Conservation (phyloP, 92 coral and sea anemone species). For the Siderastrea siderea region DNA sequence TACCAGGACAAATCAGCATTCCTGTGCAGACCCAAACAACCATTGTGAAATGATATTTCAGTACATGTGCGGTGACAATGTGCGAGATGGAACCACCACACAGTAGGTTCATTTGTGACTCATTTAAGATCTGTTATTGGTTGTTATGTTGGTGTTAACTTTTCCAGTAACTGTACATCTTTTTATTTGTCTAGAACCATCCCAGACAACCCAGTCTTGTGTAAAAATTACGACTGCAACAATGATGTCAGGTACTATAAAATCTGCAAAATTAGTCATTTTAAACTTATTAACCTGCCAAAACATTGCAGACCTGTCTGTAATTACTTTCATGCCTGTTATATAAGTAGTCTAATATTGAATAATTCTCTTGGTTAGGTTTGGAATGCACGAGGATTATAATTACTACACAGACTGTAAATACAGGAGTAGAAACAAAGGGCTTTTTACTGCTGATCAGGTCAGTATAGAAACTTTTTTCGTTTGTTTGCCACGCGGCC, state of each 20-base stretch:
- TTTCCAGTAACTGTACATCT: neutral
- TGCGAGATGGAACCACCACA: constrained; percentile 91
- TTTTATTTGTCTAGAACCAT: constrained; percentile 75
- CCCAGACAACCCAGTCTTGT: constrained; percentile 89
- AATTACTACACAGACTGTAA: constrained; percentile 90
- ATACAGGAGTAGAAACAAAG: constrained; percentile 88
- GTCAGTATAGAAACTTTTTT: constrained; percentile 38
- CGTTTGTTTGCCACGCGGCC: neutral
- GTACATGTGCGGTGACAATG: constrained; percentile 93
- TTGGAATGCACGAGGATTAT: constrained; percentile 98
- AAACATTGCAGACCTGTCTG: too few relatives aligned
- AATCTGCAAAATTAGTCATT: neutral
- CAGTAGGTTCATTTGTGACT: constrained; percentile 66
- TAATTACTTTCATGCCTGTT: too few relatives aligned
- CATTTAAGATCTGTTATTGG: neutral
- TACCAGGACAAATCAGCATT: constrained; percentile 97
- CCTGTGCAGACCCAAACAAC: constrained; percentile 91
- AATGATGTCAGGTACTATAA: constrained; percentile 77
- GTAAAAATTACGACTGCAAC: constrained; percentile 91
- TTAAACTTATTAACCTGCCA: too few relatives aligned
- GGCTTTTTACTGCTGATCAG: constrained; percentile 96
- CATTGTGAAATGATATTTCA: constrained; percentile 95
- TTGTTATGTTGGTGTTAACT: neutral
- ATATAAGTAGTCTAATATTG: neutral
- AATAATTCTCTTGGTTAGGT: constrained; percentile 54